phyloP scores from a whole-genome alignment of 2,888 invertebrate species.

The Eupithecia inturbata region DNA sequence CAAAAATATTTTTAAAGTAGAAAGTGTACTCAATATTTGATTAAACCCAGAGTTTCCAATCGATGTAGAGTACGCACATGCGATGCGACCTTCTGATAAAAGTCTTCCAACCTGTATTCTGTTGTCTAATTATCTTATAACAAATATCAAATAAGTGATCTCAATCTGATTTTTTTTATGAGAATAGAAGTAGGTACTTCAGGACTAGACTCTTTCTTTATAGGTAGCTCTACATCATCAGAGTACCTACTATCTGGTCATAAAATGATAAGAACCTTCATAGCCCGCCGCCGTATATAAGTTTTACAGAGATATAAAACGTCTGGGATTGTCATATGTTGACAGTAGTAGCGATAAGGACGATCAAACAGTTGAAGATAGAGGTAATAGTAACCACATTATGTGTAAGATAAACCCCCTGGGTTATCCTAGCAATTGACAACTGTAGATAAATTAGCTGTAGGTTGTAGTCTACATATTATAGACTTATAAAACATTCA shows the following conservation, averaged over 20 bases:
- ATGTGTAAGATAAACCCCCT: neutral
- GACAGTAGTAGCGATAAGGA: constrained; percentile 1
- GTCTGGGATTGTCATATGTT: neutral
- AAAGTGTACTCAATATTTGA: neutral
- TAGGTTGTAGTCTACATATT: too few species aligned
- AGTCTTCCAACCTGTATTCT: neutral
- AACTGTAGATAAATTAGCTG: neutral
- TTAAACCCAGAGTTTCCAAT: neutral
- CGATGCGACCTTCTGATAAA: too few species aligned
- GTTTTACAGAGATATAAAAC: neutral
- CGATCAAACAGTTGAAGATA: constrained; percentile 1
- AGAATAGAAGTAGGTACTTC: neutral
- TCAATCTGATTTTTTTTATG: neutral
- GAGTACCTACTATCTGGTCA: neutral
- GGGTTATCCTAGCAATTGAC: neutral
- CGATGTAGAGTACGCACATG: too few species aligned
- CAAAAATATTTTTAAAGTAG: neutral
- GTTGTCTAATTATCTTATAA: neutral
- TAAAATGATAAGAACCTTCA: neutral
- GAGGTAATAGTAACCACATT: neutral
- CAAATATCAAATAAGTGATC: neutral
- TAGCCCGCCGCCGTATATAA: neutral
- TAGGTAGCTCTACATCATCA: neutral
- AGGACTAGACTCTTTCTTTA: neutral
- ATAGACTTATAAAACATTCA: neutral